Conservation (phyloP, 2,888 invertebrate genomes). For the Polymixis lichenea region DNA sequence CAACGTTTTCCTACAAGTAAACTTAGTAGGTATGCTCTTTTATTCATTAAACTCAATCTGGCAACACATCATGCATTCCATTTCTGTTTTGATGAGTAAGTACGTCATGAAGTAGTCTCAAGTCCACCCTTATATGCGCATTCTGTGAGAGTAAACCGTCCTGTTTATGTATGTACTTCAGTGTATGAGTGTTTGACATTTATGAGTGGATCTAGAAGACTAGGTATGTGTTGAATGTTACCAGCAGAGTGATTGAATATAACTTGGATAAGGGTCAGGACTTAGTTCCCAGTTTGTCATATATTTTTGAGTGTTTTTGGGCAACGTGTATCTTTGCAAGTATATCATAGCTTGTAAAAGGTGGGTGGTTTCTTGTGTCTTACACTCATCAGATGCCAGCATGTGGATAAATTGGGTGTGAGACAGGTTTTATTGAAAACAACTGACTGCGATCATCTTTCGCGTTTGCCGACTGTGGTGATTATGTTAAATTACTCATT, state of each 20-base stretch:
- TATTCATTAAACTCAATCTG: not conserved
- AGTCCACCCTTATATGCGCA: conserved; percentile 2
- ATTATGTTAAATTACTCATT: not conserved
- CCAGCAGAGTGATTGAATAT: not conserved
- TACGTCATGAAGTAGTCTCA: conserved; percentile 5
- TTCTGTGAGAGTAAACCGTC: not conserved
- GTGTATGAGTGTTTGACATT: conserved; percentile 15
- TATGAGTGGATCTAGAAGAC: conserved; percentile 13
- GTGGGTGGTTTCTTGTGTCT: not conserved
- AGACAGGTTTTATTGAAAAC: not conserved
- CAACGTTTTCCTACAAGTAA: too few relatives aligned
- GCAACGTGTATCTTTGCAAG: too few relatives aligned
- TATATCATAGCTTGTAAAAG: not conserved
- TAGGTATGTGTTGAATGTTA: not conserved
- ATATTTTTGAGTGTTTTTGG: not conserved
- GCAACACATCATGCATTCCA: not conserved
- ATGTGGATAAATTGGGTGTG: not conserved
- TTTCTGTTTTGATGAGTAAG: not conserved
- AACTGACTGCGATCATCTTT: not conserved
- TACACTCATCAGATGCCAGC: not conserved
- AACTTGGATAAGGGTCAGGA: not conserved
- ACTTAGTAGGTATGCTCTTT: too few relatives aligned
- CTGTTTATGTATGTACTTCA: conserved; percentile 34
- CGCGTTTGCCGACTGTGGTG: not conserved
- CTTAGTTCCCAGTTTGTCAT: not conserved